phyloP scores from a whole-genome alignment of 2,888 invertebrate genomes.

The Arenicola marina region DNA sequence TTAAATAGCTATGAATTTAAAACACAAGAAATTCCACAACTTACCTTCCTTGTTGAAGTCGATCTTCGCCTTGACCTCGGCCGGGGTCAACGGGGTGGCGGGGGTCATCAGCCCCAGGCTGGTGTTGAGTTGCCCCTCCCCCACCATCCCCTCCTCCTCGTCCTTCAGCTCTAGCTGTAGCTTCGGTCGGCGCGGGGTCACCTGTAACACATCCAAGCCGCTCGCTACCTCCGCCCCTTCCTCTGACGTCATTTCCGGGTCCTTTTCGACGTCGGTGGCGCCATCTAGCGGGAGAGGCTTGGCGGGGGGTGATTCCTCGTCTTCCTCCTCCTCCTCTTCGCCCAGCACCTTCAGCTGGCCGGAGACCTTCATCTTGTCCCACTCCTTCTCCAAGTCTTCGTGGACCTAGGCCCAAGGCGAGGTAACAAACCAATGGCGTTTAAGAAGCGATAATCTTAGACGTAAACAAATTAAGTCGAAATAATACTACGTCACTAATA shows the following conservation, averaged over 20 bases:
- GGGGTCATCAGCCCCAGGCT: background rate
- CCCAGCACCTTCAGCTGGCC: constrained; percentile 8
- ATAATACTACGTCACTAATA: too few species aligned
- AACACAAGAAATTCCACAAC: too few species aligned
- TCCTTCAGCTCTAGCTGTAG: background rate
- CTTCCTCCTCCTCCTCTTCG: constrained; percentile 18
- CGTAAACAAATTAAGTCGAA: too few species aligned
- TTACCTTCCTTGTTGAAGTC: constrained; percentile 27
- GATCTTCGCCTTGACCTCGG: constrained; percentile 26
- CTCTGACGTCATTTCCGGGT: background rate
- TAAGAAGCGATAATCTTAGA: too few species aligned
- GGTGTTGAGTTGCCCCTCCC: too few species aligned
- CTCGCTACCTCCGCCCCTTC: too few species aligned
- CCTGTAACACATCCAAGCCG: too few species aligned
- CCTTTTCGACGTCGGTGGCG: background rate
- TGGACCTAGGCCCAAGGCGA: background rate
- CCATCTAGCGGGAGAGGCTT: too few species aligned
- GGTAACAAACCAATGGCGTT: too few species aligned
- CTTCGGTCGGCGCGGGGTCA: background rate
- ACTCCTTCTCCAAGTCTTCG: constrained; percentile 19
- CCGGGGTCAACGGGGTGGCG: constrained; percentile 30
- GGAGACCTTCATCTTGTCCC: constrained; percentile 12
- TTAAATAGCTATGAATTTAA: too few species aligned
- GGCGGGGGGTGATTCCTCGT: too few species aligned
- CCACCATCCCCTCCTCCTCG: background rate